These are phyloP conservation scores for Drosophila formosana DNA, from an alignment of 2,888 invertebrate species.

Conservation along the genomic window DNA sequence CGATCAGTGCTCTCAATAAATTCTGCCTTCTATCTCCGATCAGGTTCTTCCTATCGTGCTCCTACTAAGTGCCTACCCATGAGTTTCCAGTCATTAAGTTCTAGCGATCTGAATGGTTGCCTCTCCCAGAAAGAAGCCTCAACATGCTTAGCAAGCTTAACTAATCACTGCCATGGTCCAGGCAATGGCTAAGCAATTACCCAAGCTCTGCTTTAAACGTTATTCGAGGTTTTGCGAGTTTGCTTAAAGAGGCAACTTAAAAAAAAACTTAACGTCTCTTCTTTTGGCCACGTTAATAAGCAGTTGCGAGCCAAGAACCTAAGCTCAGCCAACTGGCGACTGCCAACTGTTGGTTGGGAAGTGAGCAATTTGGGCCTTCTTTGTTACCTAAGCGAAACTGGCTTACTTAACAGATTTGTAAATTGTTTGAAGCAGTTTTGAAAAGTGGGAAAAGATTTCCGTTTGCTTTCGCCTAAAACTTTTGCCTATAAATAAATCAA, in stretches of 20 bases:
- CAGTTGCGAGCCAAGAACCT: slow-evolving; percentile 46
- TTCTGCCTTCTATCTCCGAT: not conserved
- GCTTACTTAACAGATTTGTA: slow-evolving; percentile 22
- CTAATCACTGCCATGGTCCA: slow-evolving; percentile 56
- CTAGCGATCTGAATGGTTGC: slow-evolving; percentile 19
- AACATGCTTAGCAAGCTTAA: slow-evolving; percentile 49
- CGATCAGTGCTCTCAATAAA: not conserved
- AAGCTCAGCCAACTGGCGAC: slow-evolving; percentile 34
- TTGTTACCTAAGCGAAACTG: slow-evolving; percentile 25
- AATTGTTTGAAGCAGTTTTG: slow-evolving; percentile 23
- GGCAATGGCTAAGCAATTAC: slow-evolving; percentile 42
- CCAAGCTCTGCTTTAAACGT: slow-evolving; percentile 31
- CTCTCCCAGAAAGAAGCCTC: slow-evolving; percentile 22
- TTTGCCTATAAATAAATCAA: slow-evolving; percentile 47
- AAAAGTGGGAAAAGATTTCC: slow-evolving; percentile 16
- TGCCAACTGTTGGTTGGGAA: slow-evolving; percentile 33
- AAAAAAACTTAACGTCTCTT: slow-evolving; percentile 49
- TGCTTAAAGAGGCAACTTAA: slow-evolving; percentile 25
- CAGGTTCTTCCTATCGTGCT: not conserved
- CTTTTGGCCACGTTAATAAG: slow-evolving; percentile 70
- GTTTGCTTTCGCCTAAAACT: slow-evolving; percentile 18
- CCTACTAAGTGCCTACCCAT: not conserved
- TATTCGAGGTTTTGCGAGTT: slow-evolving; percentile 4
- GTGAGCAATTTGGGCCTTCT: slow-evolving; percentile 54
- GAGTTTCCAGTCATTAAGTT: slow-evolving; percentile 42